Percentiles rank a stretch among this genome's conserved stretches.
phyloP scores from a whole-genome alignment of 2,888 invertebrate species.

The Ophion costatus region DNA sequence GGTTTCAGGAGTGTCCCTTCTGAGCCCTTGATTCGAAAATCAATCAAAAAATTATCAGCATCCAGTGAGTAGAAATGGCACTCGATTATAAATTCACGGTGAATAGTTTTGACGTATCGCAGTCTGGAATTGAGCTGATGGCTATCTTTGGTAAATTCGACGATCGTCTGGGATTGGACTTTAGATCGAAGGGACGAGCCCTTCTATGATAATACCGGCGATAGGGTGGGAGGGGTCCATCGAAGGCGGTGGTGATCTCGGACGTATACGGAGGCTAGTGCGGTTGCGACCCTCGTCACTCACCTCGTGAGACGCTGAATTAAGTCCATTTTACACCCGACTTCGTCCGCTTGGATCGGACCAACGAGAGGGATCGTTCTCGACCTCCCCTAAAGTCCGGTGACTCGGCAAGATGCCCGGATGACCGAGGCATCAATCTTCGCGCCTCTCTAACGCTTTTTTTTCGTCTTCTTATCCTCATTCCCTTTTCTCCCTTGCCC shows the following conservation, averaged over 20 bases:
- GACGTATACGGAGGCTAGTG: conserved; percentile 34
- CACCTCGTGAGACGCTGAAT: conserved; percentile 74
- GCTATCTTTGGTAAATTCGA: neutral
- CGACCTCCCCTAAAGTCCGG: conserved; percentile 77
- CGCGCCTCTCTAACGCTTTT: conserved; percentile 71
- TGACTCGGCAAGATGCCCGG: conserved; percentile 79
- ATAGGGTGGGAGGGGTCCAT: neutral
- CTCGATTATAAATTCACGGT: neutral
- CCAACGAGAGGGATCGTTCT: conserved; percentile 49
- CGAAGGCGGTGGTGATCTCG: conserved; percentile 15
- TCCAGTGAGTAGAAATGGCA: neutral
- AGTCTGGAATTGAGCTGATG: neutral
- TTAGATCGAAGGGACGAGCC: conserved; percentile 44
- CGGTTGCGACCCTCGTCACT: conserved; percentile 71
- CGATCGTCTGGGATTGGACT: conserved; percentile 18
- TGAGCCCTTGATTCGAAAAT: neutral
- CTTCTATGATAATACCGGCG: conserved; percentile 38
- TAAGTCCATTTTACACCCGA: conserved; percentile 80
- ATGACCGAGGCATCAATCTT: conserved; percentile 80
- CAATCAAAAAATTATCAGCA: neutral
- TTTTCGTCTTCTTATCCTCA: conserved; percentile 7
- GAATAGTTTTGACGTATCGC: neutral
- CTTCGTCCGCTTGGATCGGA: conserved; percentile 68
- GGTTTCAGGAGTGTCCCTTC: too few species aligned
- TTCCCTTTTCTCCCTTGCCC: conserved; percentile 16